phyloP scores from a whole-genome alignment of 23 tunicate genomes.

The Corella eumyota region DNA sequence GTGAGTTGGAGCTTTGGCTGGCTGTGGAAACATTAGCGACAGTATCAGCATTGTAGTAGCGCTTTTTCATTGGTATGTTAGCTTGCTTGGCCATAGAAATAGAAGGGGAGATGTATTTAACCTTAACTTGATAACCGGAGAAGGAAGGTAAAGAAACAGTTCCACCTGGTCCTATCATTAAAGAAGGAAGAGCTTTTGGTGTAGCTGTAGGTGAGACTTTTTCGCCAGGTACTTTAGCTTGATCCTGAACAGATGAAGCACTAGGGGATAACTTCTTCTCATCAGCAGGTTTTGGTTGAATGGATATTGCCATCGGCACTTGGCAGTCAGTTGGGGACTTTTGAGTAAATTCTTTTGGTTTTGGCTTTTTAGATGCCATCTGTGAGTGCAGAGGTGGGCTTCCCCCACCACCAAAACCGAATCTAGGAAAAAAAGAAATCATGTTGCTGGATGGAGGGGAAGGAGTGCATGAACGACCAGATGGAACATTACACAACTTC shows the following conservation, averaged over 20 bases:
- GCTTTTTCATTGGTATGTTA: conserved; percentile 44
- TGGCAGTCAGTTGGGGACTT: too few relatives aligned
- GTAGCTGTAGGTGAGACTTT: too few relatives aligned
- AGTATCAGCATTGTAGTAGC: conserved; percentile 9
- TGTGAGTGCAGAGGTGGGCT: conserved; percentile 87
- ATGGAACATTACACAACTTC: conserved; percentile 12
- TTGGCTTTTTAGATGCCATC: too few relatives aligned
- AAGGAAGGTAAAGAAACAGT: conserved; percentile 16
- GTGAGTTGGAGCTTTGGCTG: not conserved
- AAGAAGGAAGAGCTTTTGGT: too few relatives aligned
- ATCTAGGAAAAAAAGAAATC: conserved; percentile 50
- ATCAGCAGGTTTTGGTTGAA: too few relatives aligned
- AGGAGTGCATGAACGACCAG: conserved; percentile 60
- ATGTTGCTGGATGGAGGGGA: conserved; percentile 59
- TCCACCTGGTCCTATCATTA: not conserved
- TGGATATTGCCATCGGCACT: too few relatives aligned
- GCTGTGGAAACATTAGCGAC: not conserved
- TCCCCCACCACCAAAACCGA: conserved; percentile 51
- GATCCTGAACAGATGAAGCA: too few relatives aligned
- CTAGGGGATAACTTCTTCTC: too few relatives aligned
- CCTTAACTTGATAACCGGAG: conserved; percentile 57
- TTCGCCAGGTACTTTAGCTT: too few relatives aligned
- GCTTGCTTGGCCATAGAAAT: conserved; percentile 8
- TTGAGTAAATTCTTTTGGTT: too few relatives aligned
- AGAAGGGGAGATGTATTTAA: conserved; percentile 28